These are phyloP conservation scores for Allobates femoralis DNA, from an alignment of 2,797 vertebrate species.

Conservation along the genomic window DNA sequence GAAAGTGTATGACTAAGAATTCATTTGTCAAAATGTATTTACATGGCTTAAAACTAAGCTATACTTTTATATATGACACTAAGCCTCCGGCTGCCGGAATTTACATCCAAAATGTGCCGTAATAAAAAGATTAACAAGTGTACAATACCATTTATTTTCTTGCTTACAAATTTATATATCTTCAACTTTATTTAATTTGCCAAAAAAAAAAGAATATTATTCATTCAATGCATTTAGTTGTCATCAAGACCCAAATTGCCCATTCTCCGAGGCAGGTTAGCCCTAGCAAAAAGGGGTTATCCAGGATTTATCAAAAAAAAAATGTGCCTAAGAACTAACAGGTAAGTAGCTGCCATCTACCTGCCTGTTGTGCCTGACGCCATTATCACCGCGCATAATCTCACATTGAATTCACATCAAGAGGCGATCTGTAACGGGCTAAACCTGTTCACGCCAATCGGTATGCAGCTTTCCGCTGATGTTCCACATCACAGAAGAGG, in stretches of 20 bases:
- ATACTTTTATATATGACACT: conserved; percentile 38
- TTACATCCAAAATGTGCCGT: conserved; percentile 25
- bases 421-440: too few species aligned
- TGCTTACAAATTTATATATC: not conserved
- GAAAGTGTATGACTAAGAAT: conserved; percentile 30
- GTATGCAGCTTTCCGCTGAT: too few species aligned
- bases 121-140: conserved; percentile 26
- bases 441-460: too few species aligned
- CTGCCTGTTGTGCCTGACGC: too few species aligned
- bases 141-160: not conserved
- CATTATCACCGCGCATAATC: too few species aligned
- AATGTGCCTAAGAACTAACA: too few species aligned
- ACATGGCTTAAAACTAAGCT: conserved; percentile 32
- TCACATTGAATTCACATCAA: too few species aligned
- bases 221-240: not conserved
- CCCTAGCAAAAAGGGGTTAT: too few species aligned
- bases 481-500: too few species aligned
- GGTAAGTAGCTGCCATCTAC: too few species aligned
- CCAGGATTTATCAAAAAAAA: too few species aligned
- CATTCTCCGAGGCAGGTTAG: not conserved
- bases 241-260: not conserved
- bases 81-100: conserved; percentile 1
- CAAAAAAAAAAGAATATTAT: not conserved
- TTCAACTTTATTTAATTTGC: not conserved
- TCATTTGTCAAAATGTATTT: conserved; percentile 41